Base-by-base conservation (phyloP, 2,113 vertebrate species). In the Hystrix brachyura region DNA sequence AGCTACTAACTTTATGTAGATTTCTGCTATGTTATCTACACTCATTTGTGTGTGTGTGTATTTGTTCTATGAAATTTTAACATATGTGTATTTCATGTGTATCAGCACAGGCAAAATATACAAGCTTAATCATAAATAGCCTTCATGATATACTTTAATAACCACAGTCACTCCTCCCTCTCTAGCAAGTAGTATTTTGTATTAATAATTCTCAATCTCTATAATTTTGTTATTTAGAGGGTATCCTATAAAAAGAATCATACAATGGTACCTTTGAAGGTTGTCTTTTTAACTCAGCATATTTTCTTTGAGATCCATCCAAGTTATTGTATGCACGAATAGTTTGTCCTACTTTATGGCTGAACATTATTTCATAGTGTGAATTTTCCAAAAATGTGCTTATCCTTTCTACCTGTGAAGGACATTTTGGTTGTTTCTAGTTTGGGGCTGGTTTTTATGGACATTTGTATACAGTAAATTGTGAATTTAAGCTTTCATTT, bases 161-260 rank as follows among this genome's bases (percentile, higher is more conserved):
- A 76, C 3, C 57, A 87, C 43, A 51, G 5, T 0, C 19, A 69
- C 25, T 6, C 0, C 51, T 19, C 1, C 7, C 8, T 0, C 10
- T 19, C 8, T 25, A n/a, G 38, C 32, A 90, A 18, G 12, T 53
- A 38, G 7, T 60, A 59, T 72, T 72, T 25, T 85, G 13, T 46
- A 10, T 4, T 17, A 27, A 9, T n/a, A 12, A 1, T 17, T 65
- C 19, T 76, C 17, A 67, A 7, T 60, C 43, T 72, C 51, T 38
- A 25, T 38, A 62, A 60, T 60, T 59, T 60, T 93, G 21, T 46
- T 3, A 5, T 65, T 57, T 80, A 48, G 15, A 74, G 8, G 67
- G 43, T 14, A 2, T 46, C 27, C 57, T 21, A 14, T 43, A 81
- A 43, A 43, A 10, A 19, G 29, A 86, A 55, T 86, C 17, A 60